These are phyloP conservation scores for Leptinotarsa lineolata DNA, from an alignment of 1,140 invertebrate species.

Conservation along the genomic window DNA sequence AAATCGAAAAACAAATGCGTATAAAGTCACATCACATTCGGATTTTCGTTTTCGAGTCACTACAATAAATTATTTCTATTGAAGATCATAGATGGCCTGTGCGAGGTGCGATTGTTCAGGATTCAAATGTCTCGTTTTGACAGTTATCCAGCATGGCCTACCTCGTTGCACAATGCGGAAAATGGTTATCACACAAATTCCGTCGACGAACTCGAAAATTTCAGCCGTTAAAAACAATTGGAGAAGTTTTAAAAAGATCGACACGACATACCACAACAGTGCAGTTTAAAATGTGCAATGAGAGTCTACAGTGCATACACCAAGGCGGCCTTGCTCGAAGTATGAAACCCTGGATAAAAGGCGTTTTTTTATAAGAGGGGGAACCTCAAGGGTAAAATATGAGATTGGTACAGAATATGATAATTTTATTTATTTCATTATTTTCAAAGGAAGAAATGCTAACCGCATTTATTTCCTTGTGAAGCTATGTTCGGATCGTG, in stretches of 20 bases:
- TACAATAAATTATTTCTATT: neutral
- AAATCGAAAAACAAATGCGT: conserved; percentile 2
- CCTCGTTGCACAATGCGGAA: conserved; percentile 20
- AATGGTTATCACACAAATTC: conserved; percentile 15
- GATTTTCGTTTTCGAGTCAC: conserved; percentile 15
- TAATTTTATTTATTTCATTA: conserved; percentile 29
- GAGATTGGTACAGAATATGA: conserved; percentile 32
- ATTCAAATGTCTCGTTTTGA: conserved; percentile 29
- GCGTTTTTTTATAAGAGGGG: conserved; percentile 47
- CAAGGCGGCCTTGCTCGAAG: conserved; percentile 44
- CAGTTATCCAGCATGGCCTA: conserved; percentile 28
- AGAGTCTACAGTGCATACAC: conserved; percentile 34
- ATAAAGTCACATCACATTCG: conserved; percentile 14
- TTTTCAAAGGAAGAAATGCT: conserved; percentile 27
- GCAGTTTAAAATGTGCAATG: conserved; percentile 36
- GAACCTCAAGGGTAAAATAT: conserved; percentile 47
- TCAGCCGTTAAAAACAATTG: conserved; percentile 18
- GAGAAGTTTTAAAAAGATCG: conserved; percentile 25
- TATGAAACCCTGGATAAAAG: conserved; percentile 47
- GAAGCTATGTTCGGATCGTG: neutral
- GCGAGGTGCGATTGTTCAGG: conserved; percentile 18
- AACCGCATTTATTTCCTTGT: conserved; percentile 29
- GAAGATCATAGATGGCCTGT: conserved; percentile 27
- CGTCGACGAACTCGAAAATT: conserved; percentile 8
- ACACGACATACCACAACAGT: conserved; percentile 24